Percentiles rank a stretch among this genome's conserved stretches.
Evolutionary conservation across 2,888 invertebrate species (phyloP).

Genomic region (Chirona hameri): DNA sequence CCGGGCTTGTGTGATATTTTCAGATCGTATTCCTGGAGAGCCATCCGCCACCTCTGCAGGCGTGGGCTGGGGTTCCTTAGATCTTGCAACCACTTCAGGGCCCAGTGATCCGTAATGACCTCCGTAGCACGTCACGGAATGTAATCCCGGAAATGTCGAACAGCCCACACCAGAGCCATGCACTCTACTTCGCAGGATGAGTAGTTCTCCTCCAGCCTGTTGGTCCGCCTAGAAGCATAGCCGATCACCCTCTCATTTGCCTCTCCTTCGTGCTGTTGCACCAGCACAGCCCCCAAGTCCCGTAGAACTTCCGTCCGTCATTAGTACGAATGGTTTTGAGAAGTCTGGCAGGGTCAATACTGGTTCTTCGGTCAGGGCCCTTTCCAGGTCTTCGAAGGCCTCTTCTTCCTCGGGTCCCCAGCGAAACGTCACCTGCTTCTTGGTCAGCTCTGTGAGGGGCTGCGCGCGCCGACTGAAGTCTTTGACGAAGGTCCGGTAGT

Average conservation of each 20-base stretch:
- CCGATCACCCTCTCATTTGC: too few species aligned
- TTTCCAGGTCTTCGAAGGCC: not conserved
- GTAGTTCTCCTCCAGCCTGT: too few species aligned
- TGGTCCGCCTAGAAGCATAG: too few species aligned
- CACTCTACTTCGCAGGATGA: not conserved
- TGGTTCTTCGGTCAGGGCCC: not conserved
- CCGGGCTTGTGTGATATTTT: not conserved
- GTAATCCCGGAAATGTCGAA: not conserved
- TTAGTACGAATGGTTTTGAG: not conserved
- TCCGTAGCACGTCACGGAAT: not conserved
- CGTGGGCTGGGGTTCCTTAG: not conserved
- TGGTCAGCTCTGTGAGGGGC: not conserved
- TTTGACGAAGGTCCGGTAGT: not conserved
- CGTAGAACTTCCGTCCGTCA: not conserved
- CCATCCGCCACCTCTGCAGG: not conserved
- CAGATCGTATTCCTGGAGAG: not conserved
- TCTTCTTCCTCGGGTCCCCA: not conserved
- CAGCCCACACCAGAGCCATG: not conserved
- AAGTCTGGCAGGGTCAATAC: not conserved
- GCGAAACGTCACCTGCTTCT: not conserved
- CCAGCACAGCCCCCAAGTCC: not conserved
- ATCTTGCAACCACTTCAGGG: not conserved
- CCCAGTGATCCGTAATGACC: not conserved
- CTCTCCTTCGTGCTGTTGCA: too few species aligned
- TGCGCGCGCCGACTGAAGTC: not conserved